phyloP scores from a whole-genome alignment of 35 echinoderm and acorn worm genomes.

The Ophiothrix spiculata region DNA sequence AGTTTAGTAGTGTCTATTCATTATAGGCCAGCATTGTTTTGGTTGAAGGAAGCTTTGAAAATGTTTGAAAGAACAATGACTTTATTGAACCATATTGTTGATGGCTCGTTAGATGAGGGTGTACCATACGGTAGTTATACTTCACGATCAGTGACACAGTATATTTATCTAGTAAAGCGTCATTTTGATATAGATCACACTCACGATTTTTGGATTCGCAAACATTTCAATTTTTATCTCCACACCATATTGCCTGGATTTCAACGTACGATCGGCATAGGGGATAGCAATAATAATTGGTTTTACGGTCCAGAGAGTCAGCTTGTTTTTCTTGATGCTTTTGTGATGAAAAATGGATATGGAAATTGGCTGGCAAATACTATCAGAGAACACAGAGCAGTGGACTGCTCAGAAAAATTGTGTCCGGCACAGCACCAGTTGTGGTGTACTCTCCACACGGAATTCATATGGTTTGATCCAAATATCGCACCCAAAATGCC shows the following conservation, averaged over 20 bases:
- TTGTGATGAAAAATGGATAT: slow-evolving; percentile 73
- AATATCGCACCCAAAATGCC: slow-evolving; percentile 46
- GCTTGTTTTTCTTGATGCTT: slow-evolving; percentile 87
- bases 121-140: slow-evolving; percentile 95
- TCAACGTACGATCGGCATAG: slow-evolving; percentile 84
- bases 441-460: slow-evolving; percentile 97
- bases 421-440: slow-evolving; percentile 58
- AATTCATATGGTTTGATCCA: slow-evolving; percentile 95
- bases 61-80: slow-evolving; percentile 78
- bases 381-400: slow-evolving; percentile 60
- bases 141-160: slow-evolving; percentile 87
- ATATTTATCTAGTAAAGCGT: slow-evolving; percentile 73
- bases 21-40: slow-evolving; percentile 46
- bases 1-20: slow-evolving; percentile 65
- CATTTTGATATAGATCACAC: slow-evolving; percentile 93
- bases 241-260: slow-evolving; percentile 88
- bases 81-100: slow-evolving; percentile 91
- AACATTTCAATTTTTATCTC: slow-evolving; percentile 88
- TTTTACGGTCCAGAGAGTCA: slow-evolving; percentile 99
- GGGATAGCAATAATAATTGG: slow-evolving; percentile 96
- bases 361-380: slow-evolving; percentile 91
- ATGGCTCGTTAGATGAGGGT: slow-evolving; percentile 97
- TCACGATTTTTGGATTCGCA: slow-evolving; percentile 70
- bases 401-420: slow-evolving; percentile 21
- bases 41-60: slow-evolving; percentile 47